Percentiles rank a stretch among this genome's conserved stretches.
These are phyloP conservation scores for Halictus ligatus DNA, from an alignment of 2,888 invertebrate genomes.

Conservation along the genomic window DNA sequence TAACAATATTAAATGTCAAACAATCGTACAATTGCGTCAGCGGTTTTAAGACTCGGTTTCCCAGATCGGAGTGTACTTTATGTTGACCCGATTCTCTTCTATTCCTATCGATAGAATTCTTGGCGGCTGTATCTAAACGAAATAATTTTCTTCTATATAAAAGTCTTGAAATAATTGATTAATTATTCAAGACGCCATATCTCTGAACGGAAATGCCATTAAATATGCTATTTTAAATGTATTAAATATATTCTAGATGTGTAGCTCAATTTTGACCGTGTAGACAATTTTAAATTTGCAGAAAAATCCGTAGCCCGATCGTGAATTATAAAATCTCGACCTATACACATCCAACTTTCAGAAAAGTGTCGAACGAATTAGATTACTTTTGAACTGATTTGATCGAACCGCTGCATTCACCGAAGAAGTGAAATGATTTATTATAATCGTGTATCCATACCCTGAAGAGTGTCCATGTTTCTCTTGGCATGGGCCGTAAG, in stretches of 20 bases:
- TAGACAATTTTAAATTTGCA: too few species aligned
- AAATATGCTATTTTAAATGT: too few species aligned
- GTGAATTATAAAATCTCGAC: not conserved
- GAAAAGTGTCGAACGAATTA: not conserved
- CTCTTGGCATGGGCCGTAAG: not conserved
- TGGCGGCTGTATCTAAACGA: too few species aligned
- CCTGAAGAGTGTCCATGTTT: not conserved
- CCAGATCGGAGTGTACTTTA: too few species aligned
- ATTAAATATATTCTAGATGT: too few species aligned
- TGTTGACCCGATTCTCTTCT: too few species aligned
- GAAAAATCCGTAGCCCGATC: not conserved
- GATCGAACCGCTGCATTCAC: not conserved
- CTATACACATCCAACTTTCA: not conserved
- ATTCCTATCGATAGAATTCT: too few species aligned
- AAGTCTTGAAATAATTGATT: not conserved
- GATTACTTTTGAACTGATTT: not conserved
- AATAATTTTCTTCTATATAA: too few species aligned
- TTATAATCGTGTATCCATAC: not conserved
- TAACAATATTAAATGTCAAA: not conserved
- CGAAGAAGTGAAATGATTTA: not conserved
- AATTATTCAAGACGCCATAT: not conserved
- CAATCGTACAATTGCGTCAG: too few species aligned
- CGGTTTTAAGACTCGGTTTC: too few species aligned
- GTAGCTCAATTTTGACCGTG: too few species aligned
- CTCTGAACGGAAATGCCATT: not conserved